These are phyloP conservation scores for Pyrgilauda ruficollis DNA, from an alignment of 2,113 vertebrate genomes.

Conservation along the genomic window DNA sequence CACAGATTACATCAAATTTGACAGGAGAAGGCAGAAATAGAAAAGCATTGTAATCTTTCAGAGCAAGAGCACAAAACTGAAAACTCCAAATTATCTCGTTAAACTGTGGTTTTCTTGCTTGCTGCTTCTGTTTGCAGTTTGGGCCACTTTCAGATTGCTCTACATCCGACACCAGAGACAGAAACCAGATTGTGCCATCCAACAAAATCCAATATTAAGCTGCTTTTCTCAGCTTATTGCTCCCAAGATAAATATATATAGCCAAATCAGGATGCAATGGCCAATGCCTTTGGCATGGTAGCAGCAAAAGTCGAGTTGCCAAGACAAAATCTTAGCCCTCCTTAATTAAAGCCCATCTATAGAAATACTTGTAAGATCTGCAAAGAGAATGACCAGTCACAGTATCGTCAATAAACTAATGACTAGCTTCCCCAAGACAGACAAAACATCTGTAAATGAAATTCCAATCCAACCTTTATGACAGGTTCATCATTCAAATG, in stretches of 20 bases:
- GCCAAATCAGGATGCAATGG: neutral
- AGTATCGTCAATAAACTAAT: neutral
- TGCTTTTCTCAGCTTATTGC: neutral
- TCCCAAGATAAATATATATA: neutral
- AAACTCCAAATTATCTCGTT: neutral
- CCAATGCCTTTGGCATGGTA: neutral
- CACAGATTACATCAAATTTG: neutral
- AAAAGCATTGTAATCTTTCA: neutral
- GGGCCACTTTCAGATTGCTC: neutral
- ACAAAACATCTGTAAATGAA: neutral
- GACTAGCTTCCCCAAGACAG: neutral
- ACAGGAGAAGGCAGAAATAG: neutral
- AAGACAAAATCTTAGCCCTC: neutral
- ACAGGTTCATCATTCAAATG: neutral
- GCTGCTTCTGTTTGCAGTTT: neutral
- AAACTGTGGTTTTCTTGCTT: neutral
- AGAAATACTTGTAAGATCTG: neutral
- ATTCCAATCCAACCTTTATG: fast-evolving
- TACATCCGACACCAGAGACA: neutral
- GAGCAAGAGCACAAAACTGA: neutral
- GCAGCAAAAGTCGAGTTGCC: neutral
- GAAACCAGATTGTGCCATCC: neutral
- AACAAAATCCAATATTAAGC: neutral
- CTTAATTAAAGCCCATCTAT: neutral
- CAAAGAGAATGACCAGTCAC: neutral